Evolutionary conservation across 2,888 invertebrate species (phyloP), one percentile per base, ranked within the genome.

Genomic region (Sarcophaga caerulescens): DNA sequence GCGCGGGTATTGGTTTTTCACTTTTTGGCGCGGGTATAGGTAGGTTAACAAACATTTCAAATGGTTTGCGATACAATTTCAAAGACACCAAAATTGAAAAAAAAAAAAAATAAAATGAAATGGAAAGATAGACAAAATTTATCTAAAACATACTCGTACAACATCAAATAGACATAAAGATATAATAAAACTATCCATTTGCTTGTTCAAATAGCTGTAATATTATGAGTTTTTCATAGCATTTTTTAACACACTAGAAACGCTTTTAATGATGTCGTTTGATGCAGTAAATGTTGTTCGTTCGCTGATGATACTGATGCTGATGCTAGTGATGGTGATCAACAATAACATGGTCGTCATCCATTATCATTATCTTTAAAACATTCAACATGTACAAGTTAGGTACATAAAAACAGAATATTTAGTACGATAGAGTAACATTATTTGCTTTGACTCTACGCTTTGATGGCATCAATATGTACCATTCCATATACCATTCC

Each of bases 191-290:
- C 35, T 60, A 71, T 19, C 19, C n/a, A 52, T 52, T 52, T 52
- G 10, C n/a, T 19, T n/a, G 21, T 60, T 60, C n/a, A n/a, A 59
- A 68, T 68, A 25, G 25, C 47, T 73, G 60, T 60, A 47, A 66
- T 60, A 23, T 57, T 80, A 66, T 66, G 73, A 59, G 65, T 57
- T 80, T 73, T 19, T 78, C 35, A n/a, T 4, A 10, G n/a, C 5
- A 63, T 8, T 74, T 74, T 52, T 73, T 14, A 60, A 44, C 14
- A 69, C 59, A 47, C 45, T 14, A 52, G 17, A 69, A 63, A 81
- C 10, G 2, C 44, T 63, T 81, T 75, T 63, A 69, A 63, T 81
- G 69, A 75, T n/a, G 68, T 69, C 60, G 17, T 52, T 52, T 81
- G 69, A 75, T n/a, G 62, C 62, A 45, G 17, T 52, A 14, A 17